Base-by-base conservation (phyloP, 2,888 invertebrate species). In the Morinoia aosen region DNA sequence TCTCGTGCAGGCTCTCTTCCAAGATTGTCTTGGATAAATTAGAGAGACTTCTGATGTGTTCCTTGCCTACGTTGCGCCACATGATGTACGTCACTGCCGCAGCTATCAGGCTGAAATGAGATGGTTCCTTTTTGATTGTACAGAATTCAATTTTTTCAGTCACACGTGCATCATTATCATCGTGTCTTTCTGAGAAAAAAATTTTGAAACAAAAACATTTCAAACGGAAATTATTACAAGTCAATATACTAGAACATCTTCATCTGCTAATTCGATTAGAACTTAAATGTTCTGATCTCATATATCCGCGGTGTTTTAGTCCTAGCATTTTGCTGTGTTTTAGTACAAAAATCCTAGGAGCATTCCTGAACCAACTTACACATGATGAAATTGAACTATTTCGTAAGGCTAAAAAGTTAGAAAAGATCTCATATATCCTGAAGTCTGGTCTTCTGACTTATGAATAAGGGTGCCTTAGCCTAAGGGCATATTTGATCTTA, bases 51-150 rank as follows among this genome's bases (percentile, higher is more conserved):
- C 95, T 91, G 76, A 96, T 94, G 58, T 95, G 96, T 94, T 96
- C 96, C 88, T 97, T 97, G 1, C 97, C 97, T 3, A 98, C 97
- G 96, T 98, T 97, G 96, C 97, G 97, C 96, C 98, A 98, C 97
- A 98, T 97, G 88, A 98, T 97, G 97, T 97, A 98, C 0, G 98
- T 98, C 95, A 98, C 98, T 0, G 97, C 98, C 1, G 98, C 98
- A 0, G 98, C 98, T 95, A 98, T 98, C 95, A 98, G 97, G 96
- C 98, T 97, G 97, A 61, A 97, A 97, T 96, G 94, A 96, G 58
- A 94, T 61, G 64, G 61, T 88, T 1, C 76, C 3, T 10, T 33
- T 33, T 76, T 19, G 16, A 76, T 25, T 2, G 25, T 3, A 76
- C 48, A 40, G 8, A 39, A 40, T 56, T n/a, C 12, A n/a, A 10